Conservation (phyloP, 1,140 invertebrate genomes). For the Drosophila navojoa region DNA sequence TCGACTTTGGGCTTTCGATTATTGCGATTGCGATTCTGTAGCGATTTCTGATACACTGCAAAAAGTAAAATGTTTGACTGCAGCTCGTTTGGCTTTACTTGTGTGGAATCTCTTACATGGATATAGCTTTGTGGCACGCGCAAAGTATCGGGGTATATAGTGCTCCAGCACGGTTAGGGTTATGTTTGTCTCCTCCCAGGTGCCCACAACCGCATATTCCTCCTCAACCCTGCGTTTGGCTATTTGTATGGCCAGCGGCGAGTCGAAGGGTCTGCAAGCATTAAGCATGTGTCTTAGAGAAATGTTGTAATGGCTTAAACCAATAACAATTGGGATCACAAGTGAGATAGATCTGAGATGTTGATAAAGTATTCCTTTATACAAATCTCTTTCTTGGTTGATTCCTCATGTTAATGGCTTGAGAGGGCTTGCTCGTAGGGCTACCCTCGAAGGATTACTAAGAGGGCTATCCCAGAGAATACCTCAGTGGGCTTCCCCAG, state of each 20-base stretch:
- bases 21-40: slow-evolving; percentile 71
- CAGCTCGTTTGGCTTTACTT: background rate
- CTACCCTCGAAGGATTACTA: too few species aligned
- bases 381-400: too few species aligned
- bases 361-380: too few species aligned
- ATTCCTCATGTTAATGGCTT: too few species aligned
- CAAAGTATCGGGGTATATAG: slow-evolving; percentile 93
- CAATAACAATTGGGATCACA: background rate
- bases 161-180: slow-evolving; percentile 92
- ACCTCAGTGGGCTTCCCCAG: too few species aligned
- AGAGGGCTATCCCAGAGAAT: too few species aligned
- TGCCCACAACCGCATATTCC: slow-evolving; percentile 93
- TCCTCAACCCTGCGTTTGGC: slow-evolving; percentile 92
- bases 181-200: slow-evolving; percentile 93
- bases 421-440: too few species aligned
- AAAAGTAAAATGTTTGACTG: slow-evolving; percentile 69
- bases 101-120: slow-evolving; percentile 49
- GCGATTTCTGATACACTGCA: slow-evolving; percentile 53
- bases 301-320: background rate
- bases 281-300: background rate
- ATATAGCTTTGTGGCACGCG: slow-evolving; percentile 86
- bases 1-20: slow-evolving; percentile 85
- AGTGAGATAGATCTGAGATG: too few species aligned
- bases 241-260: slow-evolving; percentile 90
- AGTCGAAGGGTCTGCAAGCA: slow-evolving; percentile 90